Percentiles rank a stretch among this genome's conserved stretches.
These are phyloP conservation scores for Myiotriccus ornatus DNA, from an alignment of 2,797 vertebrate species.

Conservation along the genomic window DNA sequence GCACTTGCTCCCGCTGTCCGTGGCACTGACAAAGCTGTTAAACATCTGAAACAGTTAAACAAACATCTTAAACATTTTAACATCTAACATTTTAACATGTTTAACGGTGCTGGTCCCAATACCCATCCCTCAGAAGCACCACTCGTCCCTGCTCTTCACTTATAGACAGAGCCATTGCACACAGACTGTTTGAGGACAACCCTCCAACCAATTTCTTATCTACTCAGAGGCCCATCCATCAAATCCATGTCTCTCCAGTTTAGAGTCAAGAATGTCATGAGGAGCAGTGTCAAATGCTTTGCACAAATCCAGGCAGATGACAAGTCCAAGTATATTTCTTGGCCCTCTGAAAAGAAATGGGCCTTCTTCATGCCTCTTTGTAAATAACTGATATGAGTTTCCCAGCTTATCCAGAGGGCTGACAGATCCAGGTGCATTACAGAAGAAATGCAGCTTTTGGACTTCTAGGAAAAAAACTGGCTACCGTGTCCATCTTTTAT, in stretches of 20 bases:
- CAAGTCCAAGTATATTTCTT: neutral
- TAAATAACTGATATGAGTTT: neutral
- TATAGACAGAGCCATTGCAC: neutral
- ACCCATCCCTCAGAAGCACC: neutral
- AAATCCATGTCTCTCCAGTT: neutral
- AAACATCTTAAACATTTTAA: neutral
- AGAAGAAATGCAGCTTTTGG: neutral
- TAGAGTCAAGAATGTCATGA: neutral
- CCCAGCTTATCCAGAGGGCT: neutral
- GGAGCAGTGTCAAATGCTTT: neutral
- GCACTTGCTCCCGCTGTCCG: neutral
- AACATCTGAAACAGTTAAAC: neutral
- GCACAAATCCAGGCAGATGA: neutral
- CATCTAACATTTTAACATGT: neutral
- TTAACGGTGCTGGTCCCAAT: neutral
- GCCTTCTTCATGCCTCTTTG: neutral
- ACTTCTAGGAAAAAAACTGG: neutral
- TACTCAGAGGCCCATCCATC: neutral
- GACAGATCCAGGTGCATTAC: neutral
- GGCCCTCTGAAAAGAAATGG: neutral
- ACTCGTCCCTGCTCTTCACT: neutral
- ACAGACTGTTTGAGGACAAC: neutral
- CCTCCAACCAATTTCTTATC: neutral
- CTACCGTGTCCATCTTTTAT: rapidly evolving
- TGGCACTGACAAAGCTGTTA: neutral